Evolutionary conservation across 2,888 invertebrate species (phyloP), one percentile per base, ranked within the genome.

Genomic region (Caenorhabditis virilis): DNA sequence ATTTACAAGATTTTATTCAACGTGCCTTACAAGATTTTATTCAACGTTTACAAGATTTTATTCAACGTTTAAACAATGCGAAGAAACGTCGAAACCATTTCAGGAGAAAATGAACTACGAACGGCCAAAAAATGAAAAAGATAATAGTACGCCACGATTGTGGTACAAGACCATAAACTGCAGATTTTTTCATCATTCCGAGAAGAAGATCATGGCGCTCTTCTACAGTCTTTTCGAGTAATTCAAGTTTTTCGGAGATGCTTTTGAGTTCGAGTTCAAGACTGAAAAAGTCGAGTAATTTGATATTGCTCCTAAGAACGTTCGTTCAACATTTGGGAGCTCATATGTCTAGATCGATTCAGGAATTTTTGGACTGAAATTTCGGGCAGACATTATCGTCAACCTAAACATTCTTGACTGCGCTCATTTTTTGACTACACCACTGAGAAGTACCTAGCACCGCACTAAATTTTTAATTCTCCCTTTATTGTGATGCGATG

Each of bases 51-150:
- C n/a, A n/a, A n/a, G n/a, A n/a, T n/a, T n/a, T n/a, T n/a, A n/a
- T n/a, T n/a, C n/a, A n/a, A n/a, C n/a, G n/a, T n/a, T n/a, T n/a
- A 30, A 50, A 35, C 26, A 41, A 52, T 26, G 20, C 25, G 18
- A 65, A 35, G 38, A 65, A 57, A 27, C 60, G 41, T 0, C 46
- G 42, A 18, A 70, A 46, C 67, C 67, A 77, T 60, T 55, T 52
- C 20, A 67, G 39, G 25, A 71, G 30, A 26, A 68, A 54, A 36
- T 68, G 53, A 20, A 62, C 64, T 3, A 71, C 48, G 48, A 71
- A 68, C 5, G 71, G 71, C 71, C 71, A 71, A 30, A 71, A 45
- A 1, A 71, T 48, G 39, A 71, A 65, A 46, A 67, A 68, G n/a
- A 68, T 45, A 1, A 68, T 48, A 1, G 61, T 50, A 16, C 38